Evolutionary conservation across 1,140 invertebrate genomes (phyloP).

Genomic region (Heliconius melpomene): DNA sequence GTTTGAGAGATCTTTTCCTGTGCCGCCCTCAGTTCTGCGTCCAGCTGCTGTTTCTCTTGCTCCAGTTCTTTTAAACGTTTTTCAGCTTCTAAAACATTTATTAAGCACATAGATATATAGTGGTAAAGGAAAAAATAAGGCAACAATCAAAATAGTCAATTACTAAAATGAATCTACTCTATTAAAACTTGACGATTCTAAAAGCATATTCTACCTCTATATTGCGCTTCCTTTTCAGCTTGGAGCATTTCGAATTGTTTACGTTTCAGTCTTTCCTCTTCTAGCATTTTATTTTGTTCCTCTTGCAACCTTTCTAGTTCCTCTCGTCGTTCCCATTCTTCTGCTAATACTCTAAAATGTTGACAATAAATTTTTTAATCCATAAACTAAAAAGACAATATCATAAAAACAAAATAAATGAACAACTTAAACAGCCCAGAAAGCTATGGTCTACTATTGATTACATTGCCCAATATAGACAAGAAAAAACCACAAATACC

Average conservation of each 20-base stretch:
- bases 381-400: no score
- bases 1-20: slow-evolving; percentile 85
- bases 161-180: no score
- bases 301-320: slow-evolving; percentile 89
- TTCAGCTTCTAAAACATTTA: slow-evolving; percentile 82
- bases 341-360: slow-evolving; percentile 84
- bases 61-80: slow-evolving; percentile 85
- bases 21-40: slow-evolving; percentile 85
- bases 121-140: no score
- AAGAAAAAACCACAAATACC: no score
- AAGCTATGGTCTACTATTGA: no score
- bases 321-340: slow-evolving; percentile 92
- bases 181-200: background rate
- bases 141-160: no score
- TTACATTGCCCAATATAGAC: no score
- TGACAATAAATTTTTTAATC: no score
- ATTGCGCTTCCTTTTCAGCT: slow-evolving; percentile 86
- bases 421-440: no score
- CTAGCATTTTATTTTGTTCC: slow-evolving; percentile 87
- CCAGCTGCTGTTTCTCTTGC: slow-evolving; percentile 84
- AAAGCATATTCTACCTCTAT: slow-evolving; percentile 69
- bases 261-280: slow-evolving; percentile 87
- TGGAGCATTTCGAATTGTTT: slow-evolving; percentile 87
- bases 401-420: no score
- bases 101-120: no score